These are phyloP conservation scores for Gymnopithys bicolor DNA, from an alignment of 2,797 vertebrate species.

Conservation along the genomic window DNA sequence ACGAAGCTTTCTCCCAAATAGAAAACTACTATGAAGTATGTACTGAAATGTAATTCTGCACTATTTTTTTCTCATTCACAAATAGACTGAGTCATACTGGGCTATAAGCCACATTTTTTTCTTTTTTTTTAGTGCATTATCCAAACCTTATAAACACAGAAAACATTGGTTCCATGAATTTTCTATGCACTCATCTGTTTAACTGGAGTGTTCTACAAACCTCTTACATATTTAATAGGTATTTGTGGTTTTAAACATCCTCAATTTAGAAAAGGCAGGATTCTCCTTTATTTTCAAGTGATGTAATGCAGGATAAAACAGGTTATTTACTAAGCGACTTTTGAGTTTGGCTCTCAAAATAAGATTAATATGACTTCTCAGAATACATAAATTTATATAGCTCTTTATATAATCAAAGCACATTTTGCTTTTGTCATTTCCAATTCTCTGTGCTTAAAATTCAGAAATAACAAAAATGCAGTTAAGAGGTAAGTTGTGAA, in stretches of 20 bases:
- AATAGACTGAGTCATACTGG: background rate
- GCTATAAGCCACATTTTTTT: background rate
- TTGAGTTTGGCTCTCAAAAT: background rate
- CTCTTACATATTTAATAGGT: background rate
- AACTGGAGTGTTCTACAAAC: background rate
- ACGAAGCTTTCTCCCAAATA: background rate
- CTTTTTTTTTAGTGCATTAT: background rate
- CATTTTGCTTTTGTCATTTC: background rate
- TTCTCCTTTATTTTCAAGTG: background rate
- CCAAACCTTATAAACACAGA: background rate
- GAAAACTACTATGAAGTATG: background rate
- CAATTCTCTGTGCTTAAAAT: background rate
- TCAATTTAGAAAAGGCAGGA: background rate
- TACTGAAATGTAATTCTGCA: background rate
- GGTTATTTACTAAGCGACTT: background rate
- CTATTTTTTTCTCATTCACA: background rate
- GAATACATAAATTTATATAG: background rate
- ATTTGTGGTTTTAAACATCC: background rate
- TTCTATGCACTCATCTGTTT: background rate
- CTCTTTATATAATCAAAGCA: background rate
- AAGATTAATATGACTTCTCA: background rate
- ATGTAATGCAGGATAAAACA: background rate
- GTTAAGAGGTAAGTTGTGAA: background rate
- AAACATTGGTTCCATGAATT: background rate
- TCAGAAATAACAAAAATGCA: background rate